A percentile compares a stretch with the other conserved stretches of the same genome.
Evolutionary conservation across 2,113 vertebrate genomes (phyloP).

Genomic region (Sylvia atricapilla): DNA sequence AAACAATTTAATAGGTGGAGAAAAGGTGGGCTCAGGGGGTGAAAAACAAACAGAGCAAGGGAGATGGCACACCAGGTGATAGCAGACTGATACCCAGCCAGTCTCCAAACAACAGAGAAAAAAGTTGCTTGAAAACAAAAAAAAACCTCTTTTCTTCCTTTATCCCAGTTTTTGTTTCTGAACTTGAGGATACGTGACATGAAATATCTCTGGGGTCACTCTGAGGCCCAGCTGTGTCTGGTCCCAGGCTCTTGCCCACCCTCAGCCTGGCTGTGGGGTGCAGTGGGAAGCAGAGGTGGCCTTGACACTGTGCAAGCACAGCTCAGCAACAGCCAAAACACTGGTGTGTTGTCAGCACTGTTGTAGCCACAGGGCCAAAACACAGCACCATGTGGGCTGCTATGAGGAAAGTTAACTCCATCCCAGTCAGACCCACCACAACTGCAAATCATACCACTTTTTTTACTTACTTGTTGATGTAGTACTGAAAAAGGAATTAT

Average conservation of each 20-base stretch:
- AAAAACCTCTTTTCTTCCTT: neutral
- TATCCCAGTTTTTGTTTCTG: neutral
- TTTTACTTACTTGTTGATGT: neutral
- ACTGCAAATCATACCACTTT: neutral
- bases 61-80: neutral
- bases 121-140: neutral
- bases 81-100: neutral
- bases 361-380: neutral
- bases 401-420: neutral
- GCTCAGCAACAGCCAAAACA: neutral
- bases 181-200: fast-evolving
- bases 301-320: neutral
- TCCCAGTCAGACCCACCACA: neutral
- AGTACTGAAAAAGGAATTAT: neutral
- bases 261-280: neutral
- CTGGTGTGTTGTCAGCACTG: neutral
- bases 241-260: neutral
- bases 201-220: neutral
- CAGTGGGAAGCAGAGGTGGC: neutral
- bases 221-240: neutral
- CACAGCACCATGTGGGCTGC: fast-evolving
- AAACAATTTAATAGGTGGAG: neutral
- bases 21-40: neutral
- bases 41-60: neutral
- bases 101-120: neutral